Conservation (phyloP, 2,888 invertebrate species). For the Melitaea athalia region DNA sequence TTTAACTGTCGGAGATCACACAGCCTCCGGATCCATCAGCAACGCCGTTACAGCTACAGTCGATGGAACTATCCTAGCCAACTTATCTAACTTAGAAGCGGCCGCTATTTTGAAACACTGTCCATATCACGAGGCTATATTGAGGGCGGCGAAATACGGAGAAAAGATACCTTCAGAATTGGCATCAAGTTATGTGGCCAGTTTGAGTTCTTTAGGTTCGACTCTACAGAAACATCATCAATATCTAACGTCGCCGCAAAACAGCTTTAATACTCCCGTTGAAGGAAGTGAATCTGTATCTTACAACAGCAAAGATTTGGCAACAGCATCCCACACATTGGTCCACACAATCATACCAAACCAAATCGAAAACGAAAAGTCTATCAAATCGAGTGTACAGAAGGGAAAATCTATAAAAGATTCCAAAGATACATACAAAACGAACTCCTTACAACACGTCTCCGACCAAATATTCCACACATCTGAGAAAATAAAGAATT, state of each 20-base stretch:
- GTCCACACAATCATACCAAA: slow-evolving; percentile 61
- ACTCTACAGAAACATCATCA: slow-evolving; percentile 75
- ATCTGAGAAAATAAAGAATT: slow-evolving; percentile 66
- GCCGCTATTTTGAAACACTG: slow-evolving; percentile 78
- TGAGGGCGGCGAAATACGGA: slow-evolving; percentile 69
- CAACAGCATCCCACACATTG: slow-evolving; percentile 62
- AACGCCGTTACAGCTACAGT: slow-evolving; percentile 67
- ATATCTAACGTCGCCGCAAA: slow-evolving; percentile 52
- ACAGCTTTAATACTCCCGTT: slow-evolving; percentile 54
- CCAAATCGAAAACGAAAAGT: slow-evolving; percentile 54
- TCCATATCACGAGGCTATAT: slow-evolving; percentile 78
- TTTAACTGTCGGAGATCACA: slow-evolving; percentile 75
- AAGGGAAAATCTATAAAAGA: slow-evolving; percentile 66
- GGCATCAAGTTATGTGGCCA: slow-evolving; percentile 79
- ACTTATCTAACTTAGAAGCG: slow-evolving; percentile 67
- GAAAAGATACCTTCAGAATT: slow-evolving; percentile 74
- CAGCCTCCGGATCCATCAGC: slow-evolving; percentile 70
- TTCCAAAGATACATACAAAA: slow-evolving; percentile 55
- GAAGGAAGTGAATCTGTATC: slow-evolving; percentile 58
- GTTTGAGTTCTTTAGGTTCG: slow-evolving; percentile 77
- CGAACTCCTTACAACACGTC: slow-evolving; percentile 57
- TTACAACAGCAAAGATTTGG: slow-evolving; percentile 59
- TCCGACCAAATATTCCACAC: slow-evolving; percentile 71
- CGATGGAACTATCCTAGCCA: slow-evolving; percentile 68
- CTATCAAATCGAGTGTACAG: slow-evolving; percentile 47